Conservation (phyloP, 2,113 vertebrate species). For the Pangasianodon hypophthalmus region DNA sequence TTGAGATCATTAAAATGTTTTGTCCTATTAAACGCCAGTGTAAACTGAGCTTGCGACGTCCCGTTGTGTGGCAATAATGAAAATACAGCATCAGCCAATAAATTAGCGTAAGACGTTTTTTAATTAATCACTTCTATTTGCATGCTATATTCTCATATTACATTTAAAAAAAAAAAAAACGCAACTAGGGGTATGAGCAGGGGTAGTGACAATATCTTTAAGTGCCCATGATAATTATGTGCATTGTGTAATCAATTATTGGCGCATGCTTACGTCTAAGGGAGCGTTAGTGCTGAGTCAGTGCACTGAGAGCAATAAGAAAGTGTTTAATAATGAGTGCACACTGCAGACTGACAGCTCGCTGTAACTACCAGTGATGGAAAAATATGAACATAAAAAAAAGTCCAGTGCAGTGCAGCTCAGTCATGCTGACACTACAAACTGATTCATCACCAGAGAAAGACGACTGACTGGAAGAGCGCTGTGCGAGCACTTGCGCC, state of each 20-base stretch:
- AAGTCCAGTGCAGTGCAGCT: neutral
- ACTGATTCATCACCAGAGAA: slow-evolving; percentile 26
- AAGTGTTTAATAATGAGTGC: slow-evolving; percentile 3
- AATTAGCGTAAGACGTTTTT: neutral
- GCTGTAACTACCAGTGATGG: neutral
- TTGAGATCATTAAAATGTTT: too few relatives aligned
- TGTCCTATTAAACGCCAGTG: too few relatives aligned
- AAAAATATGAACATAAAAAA: slow-evolving; percentile 7
- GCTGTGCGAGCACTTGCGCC: too few relatives aligned
- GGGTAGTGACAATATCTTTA: neutral
- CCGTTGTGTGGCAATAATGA: neutral
- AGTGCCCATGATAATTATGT: neutral
- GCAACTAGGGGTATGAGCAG: neutral
- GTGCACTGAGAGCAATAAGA: neutral
- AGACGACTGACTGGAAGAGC: slow-evolving; percentile 20
- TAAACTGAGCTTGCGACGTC: neutral
- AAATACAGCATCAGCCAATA: neutral
- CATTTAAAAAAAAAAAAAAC: neutral
- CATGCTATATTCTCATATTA: neutral
- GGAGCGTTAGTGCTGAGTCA: neutral
- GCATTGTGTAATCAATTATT: neutral
- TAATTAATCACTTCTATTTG: neutral
- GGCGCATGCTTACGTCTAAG: neutral
- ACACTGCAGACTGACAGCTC: slow-evolving; percentile 12
- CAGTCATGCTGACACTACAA: slow-evolving; percentile 4